Conservation (phyloP, 2,888 invertebrate species). For the Linnaemya tessellans region DNA sequence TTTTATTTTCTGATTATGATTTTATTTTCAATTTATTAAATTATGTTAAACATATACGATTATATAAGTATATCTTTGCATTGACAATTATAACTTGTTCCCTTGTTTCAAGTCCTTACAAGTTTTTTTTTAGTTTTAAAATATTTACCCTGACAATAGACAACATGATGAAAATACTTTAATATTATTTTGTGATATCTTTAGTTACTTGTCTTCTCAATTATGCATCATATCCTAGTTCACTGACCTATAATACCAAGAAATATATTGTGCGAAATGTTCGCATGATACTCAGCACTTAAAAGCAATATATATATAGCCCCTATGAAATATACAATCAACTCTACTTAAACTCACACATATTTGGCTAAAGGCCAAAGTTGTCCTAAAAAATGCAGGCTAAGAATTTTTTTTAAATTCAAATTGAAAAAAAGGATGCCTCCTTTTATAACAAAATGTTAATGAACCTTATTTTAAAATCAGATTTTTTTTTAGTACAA, state of each 20-base stretch:
- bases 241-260: constrained; percentile 62
- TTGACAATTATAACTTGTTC: no score
- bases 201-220: neutral
- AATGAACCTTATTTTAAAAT: constrained; percentile 69
- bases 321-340: constrained; percentile 39
- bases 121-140: no score
- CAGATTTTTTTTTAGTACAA: neutral
- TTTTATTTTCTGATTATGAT: no score
- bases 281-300: constrained; percentile 10
- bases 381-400: neutral
- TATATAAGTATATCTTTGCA: no score
- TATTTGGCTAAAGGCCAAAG: constrained; percentile 62
- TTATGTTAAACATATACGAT: no score
- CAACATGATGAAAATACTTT: neutral
- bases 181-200: neutral
- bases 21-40: no score
- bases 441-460: constrained; percentile 66
- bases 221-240: constrained; percentile 32
- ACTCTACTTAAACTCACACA: constrained; percentile 27
- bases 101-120: no score
- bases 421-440: constrained; percentile 38
- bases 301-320: constrained; percentile 25
- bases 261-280: constrained; percentile 40
- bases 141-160: neutral
- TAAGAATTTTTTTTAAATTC: constrained; percentile 7